Evolutionary conservation across 2,888 invertebrate genomes (phyloP).

Genomic region (Drosophila infuscata): DNA sequence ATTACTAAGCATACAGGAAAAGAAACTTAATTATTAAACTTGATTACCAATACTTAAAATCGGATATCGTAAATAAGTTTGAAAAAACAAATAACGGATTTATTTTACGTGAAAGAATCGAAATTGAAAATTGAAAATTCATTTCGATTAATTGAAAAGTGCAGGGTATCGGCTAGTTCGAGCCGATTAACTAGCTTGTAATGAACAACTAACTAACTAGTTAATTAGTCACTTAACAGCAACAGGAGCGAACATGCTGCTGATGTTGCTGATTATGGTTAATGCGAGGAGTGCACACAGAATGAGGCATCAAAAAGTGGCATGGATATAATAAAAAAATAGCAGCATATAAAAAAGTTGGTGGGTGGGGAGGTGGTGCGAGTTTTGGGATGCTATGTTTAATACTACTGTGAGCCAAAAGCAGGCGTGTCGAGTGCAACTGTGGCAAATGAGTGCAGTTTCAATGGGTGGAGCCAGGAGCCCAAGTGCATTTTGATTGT

Average conservation of each 20-base stretch:
- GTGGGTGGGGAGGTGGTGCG: background rate
- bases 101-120: no score
- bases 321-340: conserved; percentile 38
- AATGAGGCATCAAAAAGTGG: conserved; percentile 43
- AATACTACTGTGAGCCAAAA: conserved; percentile 13
- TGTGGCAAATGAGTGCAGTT: conserved; percentile 36
- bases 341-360: conserved; percentile 21
- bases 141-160: no score
- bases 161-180: no score
- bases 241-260: conserved; percentile 1
- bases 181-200: no score
- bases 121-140: background rate
- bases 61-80: no score
- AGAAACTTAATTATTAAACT: no score
- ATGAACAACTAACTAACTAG: conserved; percentile 2
- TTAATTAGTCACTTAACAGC: conserved; percentile 1
- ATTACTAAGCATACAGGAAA: no score
- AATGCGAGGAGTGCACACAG: conserved; percentile 24
- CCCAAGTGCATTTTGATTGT: conserved; percentile 29
- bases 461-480: conserved; percentile 35
- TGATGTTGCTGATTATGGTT: conserved; percentile 6
- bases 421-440: conserved; percentile 13
- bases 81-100: no score
- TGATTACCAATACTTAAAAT: no score
- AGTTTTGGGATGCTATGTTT: background rate